A percentile compares a stretch with the other conserved stretches of the same genome.
phyloP scores from a whole-genome alignment of 2,113 vertebrate genomes.

The Psephotus haematonotus region DNA sequence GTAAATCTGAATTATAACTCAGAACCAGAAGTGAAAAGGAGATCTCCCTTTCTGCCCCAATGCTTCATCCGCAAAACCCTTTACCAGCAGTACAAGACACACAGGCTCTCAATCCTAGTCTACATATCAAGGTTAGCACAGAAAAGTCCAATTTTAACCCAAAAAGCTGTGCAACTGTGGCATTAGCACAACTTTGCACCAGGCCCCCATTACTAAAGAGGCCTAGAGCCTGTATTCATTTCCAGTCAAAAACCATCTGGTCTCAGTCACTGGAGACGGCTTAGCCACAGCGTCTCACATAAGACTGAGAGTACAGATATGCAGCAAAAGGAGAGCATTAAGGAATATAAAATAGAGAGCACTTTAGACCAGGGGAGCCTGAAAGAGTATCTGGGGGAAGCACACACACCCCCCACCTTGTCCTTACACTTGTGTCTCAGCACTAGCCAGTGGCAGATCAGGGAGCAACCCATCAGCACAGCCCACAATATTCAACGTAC shows the following conservation, averaged over 20 bases:
- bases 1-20: background rate
- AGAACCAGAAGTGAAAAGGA: background rate
- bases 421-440: background rate
- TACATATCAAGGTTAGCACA: background rate
- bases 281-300: background rate
- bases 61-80: background rate
- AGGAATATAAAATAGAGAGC: background rate
- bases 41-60: background rate
- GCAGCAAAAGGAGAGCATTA: background rate
- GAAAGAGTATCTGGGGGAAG: background rate
- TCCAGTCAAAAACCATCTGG: background rate
- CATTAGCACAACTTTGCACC: background rate
- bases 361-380: background rate
- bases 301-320: background rate
- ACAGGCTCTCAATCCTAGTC: background rate
- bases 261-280: background rate
- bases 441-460: background rate
- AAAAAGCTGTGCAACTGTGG: background rate
- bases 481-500: background rate
- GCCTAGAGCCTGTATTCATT: background rate
- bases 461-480: background rate
- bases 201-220: background rate
- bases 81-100: background rate
- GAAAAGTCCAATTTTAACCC: background rate
- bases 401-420: background rate